Base-by-base conservation (phyloP, 2,888 invertebrate species). In the Orthosia incerta region DNA sequence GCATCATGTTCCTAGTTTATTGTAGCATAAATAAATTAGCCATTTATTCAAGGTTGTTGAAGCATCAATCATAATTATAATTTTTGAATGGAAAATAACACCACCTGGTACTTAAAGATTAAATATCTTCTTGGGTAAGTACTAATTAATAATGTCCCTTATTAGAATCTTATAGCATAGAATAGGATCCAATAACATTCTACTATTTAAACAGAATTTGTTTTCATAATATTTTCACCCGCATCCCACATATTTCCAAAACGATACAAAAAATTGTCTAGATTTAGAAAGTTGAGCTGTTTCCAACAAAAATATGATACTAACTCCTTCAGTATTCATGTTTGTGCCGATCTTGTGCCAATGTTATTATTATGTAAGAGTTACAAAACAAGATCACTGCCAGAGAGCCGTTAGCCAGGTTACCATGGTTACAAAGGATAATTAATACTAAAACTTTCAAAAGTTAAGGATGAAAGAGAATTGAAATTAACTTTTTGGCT, bases 321-420 rank as follows among this genome's bases (percentile, higher is more conserved):
- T 68, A 61, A 68, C 55, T 26, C 64, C 53, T 50, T 60, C 74
- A 59, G n/a, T 51, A 45, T 61, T 65, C 78, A 81, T 81, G 16
- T 65, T 78, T 68, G 63, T 60, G 74, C 64, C 74, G 79, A 65
- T 73, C 62, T 78, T 68, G 63, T 60, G 74, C 64, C 74, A 80
- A 65, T 73, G 62, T 70, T 71, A 68, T 68, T 71, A 72, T 75
- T 63, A 62, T 62, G 63, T 56, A 75, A 79, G 57, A 73, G 65
- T 68, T 78, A 61, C 65, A 73, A 71, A 71, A 78, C 78, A 82
- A 82, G 63, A 73, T 78, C 69, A 68, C 60, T 68, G 75, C 57
- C 61, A 75, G 71, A 31, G 26, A 51, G 2, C 48, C 53, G 39
- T 59, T n/a, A 51, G 2, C 4, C 18, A 50, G 9, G 74, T 75